Conservation (phyloP, 2,888 invertebrate species). For the Rhogogaster chlorosoma region DNA sequence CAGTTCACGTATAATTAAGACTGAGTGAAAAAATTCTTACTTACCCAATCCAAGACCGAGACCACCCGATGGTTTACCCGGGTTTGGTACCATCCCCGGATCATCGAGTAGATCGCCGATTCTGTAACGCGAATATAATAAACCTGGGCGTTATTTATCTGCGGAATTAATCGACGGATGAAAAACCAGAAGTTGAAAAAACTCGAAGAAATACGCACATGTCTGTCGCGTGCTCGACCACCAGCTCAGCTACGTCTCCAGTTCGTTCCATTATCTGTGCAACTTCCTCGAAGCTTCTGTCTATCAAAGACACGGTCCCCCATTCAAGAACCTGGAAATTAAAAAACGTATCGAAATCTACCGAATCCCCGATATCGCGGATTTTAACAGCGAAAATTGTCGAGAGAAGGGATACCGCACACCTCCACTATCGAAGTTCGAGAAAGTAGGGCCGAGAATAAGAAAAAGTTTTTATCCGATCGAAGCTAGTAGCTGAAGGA, state of each 20-base stretch:
- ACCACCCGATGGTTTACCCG: slow-evolving; percentile 72
- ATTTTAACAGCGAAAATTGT: no score
- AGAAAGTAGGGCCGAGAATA: no score
- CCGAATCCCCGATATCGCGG: no score
- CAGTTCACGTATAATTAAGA: background rate
- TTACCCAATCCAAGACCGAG: slow-evolving; percentile 83
- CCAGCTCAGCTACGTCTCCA: slow-evolving; percentile 91
- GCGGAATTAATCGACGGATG: slow-evolving; percentile 43
- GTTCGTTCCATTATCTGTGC: slow-evolving; percentile 93
- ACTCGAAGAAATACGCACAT: slow-evolving; percentile 74
- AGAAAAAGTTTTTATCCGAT: no score
- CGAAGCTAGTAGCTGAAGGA: no score
- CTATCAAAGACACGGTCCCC: slow-evolving; percentile 93
- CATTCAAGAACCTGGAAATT: slow-evolving; percentile 89
- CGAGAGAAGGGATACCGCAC: no score
- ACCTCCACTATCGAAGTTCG: no score
- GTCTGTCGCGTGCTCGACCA: slow-evolving; percentile 91
- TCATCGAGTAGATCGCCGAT: slow-evolving; percentile 87
- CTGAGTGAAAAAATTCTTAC: slow-evolving; percentile 59
- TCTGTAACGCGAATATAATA: slow-evolving; percentile 75
- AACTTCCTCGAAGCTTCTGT: slow-evolving; percentile 96
- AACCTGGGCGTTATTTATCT: background rate
- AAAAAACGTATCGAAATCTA: background rate
- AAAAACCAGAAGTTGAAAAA: slow-evolving; percentile 53
- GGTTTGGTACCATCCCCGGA: slow-evolving; percentile 75